Conservation (phyloP, 2,888 invertebrate species). For the Andrena marginata region DNA sequence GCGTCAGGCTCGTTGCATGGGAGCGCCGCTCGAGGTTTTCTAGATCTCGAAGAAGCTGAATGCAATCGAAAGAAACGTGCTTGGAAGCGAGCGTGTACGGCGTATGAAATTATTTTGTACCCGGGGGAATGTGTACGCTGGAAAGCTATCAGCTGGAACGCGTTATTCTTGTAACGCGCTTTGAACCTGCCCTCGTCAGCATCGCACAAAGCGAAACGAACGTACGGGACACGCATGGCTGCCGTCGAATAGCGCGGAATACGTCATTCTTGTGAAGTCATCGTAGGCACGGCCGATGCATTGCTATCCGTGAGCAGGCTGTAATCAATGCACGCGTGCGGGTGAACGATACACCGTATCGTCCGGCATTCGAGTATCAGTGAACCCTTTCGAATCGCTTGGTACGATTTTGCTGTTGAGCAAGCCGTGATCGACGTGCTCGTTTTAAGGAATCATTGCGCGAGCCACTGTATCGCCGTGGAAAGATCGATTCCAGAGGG, state of each 20-base stretch:
- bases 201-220: slow-evolving; percentile 36
- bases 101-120: background rate
- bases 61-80: too few relatives aligned
- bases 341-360: background rate
- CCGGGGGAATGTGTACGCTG: background rate
- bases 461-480: too few relatives aligned
- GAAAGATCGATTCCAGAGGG: background rate
- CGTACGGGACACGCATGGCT: slow-evolving; percentile 35
- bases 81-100: background rate
- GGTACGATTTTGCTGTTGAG: background rate
- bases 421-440: too few relatives aligned
- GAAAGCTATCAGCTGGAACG: background rate
- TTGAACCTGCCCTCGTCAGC: slow-evolving; percentile 2
- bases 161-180: slow-evolving; percentile 21
- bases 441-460: too few relatives aligned
- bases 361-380: background rate
- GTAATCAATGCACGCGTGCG: background rate
- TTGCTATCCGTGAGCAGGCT: slow-evolving; percentile 1
- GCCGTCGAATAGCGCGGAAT: slow-evolving; percentile 37
- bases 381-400: too few relatives aligned
- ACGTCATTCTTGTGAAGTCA: slow-evolving; percentile 58
- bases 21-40: background rate
- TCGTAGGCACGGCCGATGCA: slow-evolving; percentile 52
- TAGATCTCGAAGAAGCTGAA: too few relatives aligned
- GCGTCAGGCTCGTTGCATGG: background rate